phyloP scores from a whole-genome alignment of 2,797 vertebrate species.

The Thunnus albacares region DNA sequence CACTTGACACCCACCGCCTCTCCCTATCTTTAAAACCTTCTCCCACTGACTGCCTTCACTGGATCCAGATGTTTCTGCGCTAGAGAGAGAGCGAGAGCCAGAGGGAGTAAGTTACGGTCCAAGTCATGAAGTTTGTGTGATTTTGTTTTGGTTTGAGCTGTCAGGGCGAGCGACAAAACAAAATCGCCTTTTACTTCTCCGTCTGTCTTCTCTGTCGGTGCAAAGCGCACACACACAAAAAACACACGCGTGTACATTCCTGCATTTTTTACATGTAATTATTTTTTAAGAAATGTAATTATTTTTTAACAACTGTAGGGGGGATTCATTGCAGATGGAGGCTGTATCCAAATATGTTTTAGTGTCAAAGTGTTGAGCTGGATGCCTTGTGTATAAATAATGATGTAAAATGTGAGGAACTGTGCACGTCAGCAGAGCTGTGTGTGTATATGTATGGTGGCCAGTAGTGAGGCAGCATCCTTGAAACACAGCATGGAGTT shows the following conservation, averaged over 20 bases:
- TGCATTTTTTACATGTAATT: not conserved
- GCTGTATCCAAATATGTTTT: constrained; percentile 6
- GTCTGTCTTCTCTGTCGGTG: constrained; percentile 43
- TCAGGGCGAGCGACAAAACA: constrained; percentile 73
- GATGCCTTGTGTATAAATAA: not conserved
- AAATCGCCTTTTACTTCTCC: constrained; percentile 50
- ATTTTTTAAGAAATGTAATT: not conserved
- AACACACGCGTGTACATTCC: constrained; percentile 1
- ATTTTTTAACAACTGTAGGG: constrained; percentile 13
- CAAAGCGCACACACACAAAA: not conserved
- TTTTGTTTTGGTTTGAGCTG: constrained; percentile 77
- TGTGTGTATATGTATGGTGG: constrained; percentile 23
- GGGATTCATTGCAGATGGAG: not conserved
- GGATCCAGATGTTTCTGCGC: constrained; percentile 81
- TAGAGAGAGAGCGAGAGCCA: constrained; percentile 26
- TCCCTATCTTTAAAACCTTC: constrained; percentile 60
- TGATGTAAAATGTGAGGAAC: constrained; percentile 11
- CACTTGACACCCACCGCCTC: constrained; percentile 69
- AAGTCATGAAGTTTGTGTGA: constrained; percentile 66
- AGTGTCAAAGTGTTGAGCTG: constrained; percentile 47
- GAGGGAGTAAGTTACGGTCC: constrained; percentile 36
- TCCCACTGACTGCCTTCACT: constrained; percentile 67
- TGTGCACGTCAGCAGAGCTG: not conserved
- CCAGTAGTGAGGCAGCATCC: constrained; percentile 5
- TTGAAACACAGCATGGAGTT: constrained; percentile 49